phyloP scores from a whole-genome alignment of 2,888 invertebrate genomes.

The Emesis furor region DNA sequence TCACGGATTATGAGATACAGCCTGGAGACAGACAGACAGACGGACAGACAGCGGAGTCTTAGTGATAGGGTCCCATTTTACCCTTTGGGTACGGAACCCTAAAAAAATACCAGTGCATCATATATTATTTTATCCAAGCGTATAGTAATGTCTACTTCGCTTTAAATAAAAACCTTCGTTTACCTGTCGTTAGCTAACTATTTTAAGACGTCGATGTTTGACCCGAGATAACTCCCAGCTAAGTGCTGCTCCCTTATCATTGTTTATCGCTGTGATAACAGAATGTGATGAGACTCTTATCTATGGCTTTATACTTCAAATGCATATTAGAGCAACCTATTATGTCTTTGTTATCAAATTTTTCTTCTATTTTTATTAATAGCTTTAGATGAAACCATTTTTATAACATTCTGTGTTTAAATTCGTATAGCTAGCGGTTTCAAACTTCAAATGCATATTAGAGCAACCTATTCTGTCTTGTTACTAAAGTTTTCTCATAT shows the following conservation, averaged over 20 bases:
- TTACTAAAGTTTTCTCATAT: too few species aligned
- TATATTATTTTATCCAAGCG: background rate
- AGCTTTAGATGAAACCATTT: background rate
- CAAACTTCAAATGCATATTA: too few species aligned
- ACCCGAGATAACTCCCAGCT: constrained; percentile 82
- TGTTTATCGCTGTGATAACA: constrained; percentile 83
- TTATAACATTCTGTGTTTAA: too few species aligned
- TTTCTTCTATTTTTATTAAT: background rate
- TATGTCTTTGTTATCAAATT: constrained; percentile 9
- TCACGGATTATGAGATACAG: too few species aligned
- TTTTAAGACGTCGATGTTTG: constrained; percentile 81
- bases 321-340: background rate
- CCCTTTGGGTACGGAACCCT: too few species aligned
- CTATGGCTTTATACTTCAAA: constrained; percentile 76
- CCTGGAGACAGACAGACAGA: too few species aligned
- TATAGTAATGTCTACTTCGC: background rate
- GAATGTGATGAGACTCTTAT: constrained; percentile 80
- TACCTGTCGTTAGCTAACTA: constrained; percentile 80
- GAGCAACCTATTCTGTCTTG: too few species aligned
- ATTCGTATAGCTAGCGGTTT: too few species aligned
- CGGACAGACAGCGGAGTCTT: too few species aligned
- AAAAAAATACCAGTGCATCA: too few species aligned
- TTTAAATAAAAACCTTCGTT: background rate
- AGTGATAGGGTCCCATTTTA: too few species aligned
- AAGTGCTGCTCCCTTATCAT: constrained; percentile 85